These are phyloP conservation scores for Eueides isabella DNA, from an alignment of 1,140 invertebrate genomes.

Conservation along the genomic window DNA sequence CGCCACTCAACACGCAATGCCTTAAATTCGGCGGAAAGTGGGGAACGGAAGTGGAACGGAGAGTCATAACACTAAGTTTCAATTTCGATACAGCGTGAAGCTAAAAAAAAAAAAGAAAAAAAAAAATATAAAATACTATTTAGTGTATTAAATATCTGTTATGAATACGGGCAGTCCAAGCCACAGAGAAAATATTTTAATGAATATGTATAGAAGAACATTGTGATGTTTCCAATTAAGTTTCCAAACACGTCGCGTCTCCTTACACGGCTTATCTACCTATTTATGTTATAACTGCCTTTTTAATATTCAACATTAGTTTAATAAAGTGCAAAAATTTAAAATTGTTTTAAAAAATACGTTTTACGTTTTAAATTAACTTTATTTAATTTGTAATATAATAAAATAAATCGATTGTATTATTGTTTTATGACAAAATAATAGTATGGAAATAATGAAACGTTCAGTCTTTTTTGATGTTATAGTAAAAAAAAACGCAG, in stretches of 20 bases:
- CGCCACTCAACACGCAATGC: no score
- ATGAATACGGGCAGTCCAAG: neutral
- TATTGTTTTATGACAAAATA: no score
- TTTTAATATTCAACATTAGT: neutral
- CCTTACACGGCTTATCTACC: neutral
- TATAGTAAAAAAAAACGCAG: neutral
- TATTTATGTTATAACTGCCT: neutral
- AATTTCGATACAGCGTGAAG: no score
- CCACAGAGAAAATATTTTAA: conserved; percentile 5
- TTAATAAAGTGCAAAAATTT: neutral
- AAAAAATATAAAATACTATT: no score
- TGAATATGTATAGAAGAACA: neutral
- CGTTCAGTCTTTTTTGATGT: neutral
- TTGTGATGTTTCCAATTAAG: neutral
- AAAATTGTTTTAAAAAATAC: no score
- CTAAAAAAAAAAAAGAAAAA: no score
- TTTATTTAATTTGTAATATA: no score
- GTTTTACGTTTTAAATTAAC: neutral
- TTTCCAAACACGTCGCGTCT: conserved; percentile 2
- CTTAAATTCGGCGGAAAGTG: no score
- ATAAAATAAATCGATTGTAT: no score
- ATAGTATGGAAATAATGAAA: neutral
- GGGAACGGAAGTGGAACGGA: no score
- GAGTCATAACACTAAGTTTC: no score
- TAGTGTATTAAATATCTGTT: no score